Percentiles rank a stretch among this genome's conserved stretches.
Evolutionary conservation across 2,797 vertebrate species (phyloP).

Genomic region (Falco naumanni): DNA sequence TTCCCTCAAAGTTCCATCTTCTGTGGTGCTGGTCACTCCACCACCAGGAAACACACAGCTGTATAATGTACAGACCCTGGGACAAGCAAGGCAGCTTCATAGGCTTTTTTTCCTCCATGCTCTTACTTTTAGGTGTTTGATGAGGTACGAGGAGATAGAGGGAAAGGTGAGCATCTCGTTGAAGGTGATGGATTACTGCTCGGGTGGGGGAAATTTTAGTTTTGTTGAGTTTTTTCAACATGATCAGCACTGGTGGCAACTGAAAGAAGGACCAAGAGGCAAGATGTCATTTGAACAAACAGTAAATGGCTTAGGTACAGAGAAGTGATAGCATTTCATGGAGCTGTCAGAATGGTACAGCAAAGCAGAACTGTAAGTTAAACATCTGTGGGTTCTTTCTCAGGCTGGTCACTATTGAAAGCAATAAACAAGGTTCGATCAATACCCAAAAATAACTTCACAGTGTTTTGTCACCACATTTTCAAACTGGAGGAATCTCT

Average conservation of each 20-base stretch:
- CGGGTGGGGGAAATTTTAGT: neutral
- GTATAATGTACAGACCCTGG: neutral
- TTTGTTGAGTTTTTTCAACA: neutral
- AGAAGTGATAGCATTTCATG: neutral
- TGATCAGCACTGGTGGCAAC: neutral
- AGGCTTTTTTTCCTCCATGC: neutral
- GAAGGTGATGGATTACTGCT: neutral
- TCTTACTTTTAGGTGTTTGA: neutral
- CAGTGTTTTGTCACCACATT: neutral
- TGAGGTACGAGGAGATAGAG: neutral
- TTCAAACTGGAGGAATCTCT: neutral
- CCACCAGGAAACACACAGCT: neutral
- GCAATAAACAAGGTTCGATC: neutral
- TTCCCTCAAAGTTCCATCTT: neutral
- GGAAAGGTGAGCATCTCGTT: neutral
- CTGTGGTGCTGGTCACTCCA: neutral
- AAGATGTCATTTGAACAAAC: slow-evolving; percentile 17
- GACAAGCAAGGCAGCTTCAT: neutral
- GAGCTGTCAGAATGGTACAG: neutral
- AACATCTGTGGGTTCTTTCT: neutral
- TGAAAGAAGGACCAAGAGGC: neutral
- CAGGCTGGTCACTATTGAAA: neutral
- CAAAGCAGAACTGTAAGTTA: neutral
- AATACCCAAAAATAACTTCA: neutral
- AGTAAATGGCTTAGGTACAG: neutral